A percentile compares a stretch with the other conserved stretches of the same genome.
Evolutionary conservation across 2,797 vertebrate species (phyloP).

Genomic region (Lycodopsis pacificus): DNA sequence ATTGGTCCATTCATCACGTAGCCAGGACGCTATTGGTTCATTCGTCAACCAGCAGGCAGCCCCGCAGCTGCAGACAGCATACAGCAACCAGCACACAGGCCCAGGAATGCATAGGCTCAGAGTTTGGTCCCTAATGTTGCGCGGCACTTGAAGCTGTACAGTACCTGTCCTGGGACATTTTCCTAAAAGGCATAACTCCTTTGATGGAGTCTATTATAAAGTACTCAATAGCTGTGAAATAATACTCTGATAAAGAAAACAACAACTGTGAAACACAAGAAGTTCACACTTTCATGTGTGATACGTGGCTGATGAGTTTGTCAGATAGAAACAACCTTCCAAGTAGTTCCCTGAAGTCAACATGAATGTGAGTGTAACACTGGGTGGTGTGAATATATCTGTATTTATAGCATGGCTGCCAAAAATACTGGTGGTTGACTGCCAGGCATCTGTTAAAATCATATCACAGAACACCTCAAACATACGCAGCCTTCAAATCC

Average conservation of each 20-base stretch:
- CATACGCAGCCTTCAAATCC: conserved; percentile 13
- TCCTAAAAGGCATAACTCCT: conserved; percentile 34
- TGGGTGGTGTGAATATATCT: conserved; percentile 35
- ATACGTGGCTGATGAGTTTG: conserved; percentile 37
- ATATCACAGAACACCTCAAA: conserved; percentile 21
- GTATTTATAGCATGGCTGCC: conserved; percentile 7
- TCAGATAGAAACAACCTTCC: conserved; percentile 18
- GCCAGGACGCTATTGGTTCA: conserved; percentile 64
- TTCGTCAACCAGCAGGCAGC: conserved; percentile 66
- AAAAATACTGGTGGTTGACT: conserved; percentile 26
- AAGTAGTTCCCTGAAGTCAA: conserved; percentile 9
- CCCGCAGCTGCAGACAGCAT: conserved; percentile 64
- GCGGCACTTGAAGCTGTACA: conserved; percentile 52
- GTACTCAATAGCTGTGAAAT: conserved; percentile 16
- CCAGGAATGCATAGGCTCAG: conserved; percentile 65
- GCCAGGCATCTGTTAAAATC: conserved; percentile 38
- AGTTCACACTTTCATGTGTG: conserved; percentile 1
- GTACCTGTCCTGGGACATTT: conserved; percentile 30
- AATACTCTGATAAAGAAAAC: conserved; percentile 16
- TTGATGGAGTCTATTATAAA: conserved; percentile 39
- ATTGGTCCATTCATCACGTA: conserved; percentile 78
- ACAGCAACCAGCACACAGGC: conserved; percentile 47
- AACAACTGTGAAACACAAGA: conserved; percentile 1
- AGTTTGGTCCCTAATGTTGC: conserved; percentile 49
- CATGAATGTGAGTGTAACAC: conserved; percentile 17